phyloP scores from a whole-genome alignment of 2,113 vertebrate species.

The Melanotaenia duboulayi region DNA sequence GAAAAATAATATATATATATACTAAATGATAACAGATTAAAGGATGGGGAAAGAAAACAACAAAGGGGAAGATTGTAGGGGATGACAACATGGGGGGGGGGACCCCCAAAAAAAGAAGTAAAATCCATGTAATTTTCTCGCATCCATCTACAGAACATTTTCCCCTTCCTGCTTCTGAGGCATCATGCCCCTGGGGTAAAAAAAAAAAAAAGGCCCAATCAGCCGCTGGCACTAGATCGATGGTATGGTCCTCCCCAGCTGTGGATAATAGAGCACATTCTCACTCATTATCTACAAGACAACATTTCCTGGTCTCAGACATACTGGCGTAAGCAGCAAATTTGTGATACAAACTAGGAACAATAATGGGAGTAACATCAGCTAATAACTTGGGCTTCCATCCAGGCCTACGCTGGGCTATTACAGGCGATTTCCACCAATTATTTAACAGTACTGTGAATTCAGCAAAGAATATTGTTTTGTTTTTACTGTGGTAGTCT shows the following conservation, averaged over 20 bases:
- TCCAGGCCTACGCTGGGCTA: constrained; percentile 13
- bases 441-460: constrained; percentile 5
- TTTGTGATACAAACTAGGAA: constrained; percentile 33
- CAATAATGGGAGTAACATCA: constrained; percentile 29
- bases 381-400: constrained; percentile 42
- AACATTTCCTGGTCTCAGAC: constrained; percentile 42
- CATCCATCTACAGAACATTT: constrained; percentile 18
- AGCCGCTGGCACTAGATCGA: constrained; percentile 16
- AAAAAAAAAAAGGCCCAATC: constrained; percentile 24
- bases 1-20: no score
- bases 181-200: not conserved
- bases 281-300: constrained; percentile 55
- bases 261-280: constrained; percentile 53
- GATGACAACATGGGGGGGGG: not conserved
- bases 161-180: not conserved
- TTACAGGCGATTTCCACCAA: constrained; percentile 26
- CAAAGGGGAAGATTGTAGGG: not conserved
- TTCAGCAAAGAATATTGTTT: constrained; percentile 3
- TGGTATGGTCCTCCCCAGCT: constrained; percentile 36
- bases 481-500: constrained; percentile 6
- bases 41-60: not conserved
- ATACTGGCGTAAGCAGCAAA: constrained; percentile 26
- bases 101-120: not conserved
- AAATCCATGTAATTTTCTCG: not conserved
- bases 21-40: not conserved